phyloP scores from a whole-genome alignment of 2,113 vertebrate genomes.

The Triplophysa tibetana region DNA sequence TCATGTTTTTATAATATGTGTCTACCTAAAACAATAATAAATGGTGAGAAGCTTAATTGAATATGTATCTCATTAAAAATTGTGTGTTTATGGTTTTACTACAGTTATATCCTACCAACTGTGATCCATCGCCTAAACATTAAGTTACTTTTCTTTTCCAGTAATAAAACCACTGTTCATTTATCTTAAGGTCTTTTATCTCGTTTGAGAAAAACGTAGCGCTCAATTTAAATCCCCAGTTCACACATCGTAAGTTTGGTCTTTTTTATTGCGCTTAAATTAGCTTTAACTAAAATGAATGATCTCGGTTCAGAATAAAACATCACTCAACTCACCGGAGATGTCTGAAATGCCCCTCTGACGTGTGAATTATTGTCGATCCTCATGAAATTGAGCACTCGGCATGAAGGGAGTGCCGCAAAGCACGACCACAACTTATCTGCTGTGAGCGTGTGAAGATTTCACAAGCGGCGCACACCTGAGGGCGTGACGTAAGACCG shows the following conservation, averaged over 20 bases:
- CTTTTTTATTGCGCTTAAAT: background rate
- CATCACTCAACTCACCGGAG: constrained; percentile 6
- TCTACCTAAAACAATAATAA: too few relatives aligned
- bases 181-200: background rate
- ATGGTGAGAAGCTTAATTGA: too few relatives aligned
- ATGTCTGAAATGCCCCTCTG: background rate
- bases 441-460: background rate
- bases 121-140: too few relatives aligned
- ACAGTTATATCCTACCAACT: too few relatives aligned
- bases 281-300: background rate
- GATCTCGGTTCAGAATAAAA: background rate
- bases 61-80: too few relatives aligned
- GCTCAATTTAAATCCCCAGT: background rate
- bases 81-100: too few relatives aligned
- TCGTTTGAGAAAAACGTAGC: background rate
- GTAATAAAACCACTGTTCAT: too few relatives aligned
- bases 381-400: background rate
- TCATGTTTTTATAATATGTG: too few relatives aligned
- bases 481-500: too few relatives aligned
- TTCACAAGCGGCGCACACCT: too few relatives aligned
- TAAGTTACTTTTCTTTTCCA: too few relatives aligned
- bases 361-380: background rate
- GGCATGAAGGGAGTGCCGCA: background rate
- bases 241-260: background rate
- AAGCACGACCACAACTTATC: background rate